These are phyloP conservation scores for Aporrectodea caliginosa DNA, from an alignment of 1,140 invertebrate species.

Conservation along the genomic window DNA sequence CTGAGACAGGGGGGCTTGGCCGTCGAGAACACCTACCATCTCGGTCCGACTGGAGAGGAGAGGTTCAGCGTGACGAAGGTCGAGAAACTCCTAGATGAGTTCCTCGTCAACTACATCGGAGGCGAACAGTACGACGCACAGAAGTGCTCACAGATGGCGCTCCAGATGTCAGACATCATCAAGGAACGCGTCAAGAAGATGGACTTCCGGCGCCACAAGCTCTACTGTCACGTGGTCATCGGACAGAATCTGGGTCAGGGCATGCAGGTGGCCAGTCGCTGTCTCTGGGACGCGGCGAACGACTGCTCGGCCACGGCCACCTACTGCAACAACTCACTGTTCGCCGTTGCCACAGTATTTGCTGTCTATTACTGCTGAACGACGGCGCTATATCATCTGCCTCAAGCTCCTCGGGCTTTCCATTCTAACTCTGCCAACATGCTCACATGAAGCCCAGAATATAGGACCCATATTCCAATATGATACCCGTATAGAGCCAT, in stretches of 20 bases:
- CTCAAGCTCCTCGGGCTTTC: no score
- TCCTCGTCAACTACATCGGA: slow-evolving; percentile 29
- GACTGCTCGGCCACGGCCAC: slow-evolving; percentile 44
- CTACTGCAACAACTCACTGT: slow-evolving; percentile 42
- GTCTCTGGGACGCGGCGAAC: slow-evolving; percentile 43
- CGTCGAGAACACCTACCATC: slow-evolving; percentile 39
- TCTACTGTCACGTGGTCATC: slow-evolving; percentile 43
- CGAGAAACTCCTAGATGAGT: slow-evolving; percentile 37
- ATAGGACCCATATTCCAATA: no score
- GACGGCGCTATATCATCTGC: no score
- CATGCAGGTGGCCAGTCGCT: slow-evolving; percentile 43
- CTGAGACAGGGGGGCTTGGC: slow-evolving; percentile 4
- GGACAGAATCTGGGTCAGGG: slow-evolving; percentile 43
- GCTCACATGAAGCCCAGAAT: no score
- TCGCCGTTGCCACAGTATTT: slow-evolving; percentile 46
- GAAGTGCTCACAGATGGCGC: slow-evolving; percentile 8
- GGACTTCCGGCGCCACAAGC: slow-evolving; percentile 42
- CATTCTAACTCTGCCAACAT: no score
- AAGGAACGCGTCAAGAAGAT: slow-evolving; percentile 43
- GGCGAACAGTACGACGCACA: slow-evolving; percentile 19
- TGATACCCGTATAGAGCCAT: no score
- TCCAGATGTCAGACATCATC: slow-evolving; percentile 41
- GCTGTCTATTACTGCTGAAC: slow-evolving; percentile 48
- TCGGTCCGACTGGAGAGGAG: slow-evolving; percentile 34
- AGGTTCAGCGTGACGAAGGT: slow-evolving; percentile 35